Conservation (phyloP, 2,888 invertebrate species). For the Abrostola triplasia region DNA sequence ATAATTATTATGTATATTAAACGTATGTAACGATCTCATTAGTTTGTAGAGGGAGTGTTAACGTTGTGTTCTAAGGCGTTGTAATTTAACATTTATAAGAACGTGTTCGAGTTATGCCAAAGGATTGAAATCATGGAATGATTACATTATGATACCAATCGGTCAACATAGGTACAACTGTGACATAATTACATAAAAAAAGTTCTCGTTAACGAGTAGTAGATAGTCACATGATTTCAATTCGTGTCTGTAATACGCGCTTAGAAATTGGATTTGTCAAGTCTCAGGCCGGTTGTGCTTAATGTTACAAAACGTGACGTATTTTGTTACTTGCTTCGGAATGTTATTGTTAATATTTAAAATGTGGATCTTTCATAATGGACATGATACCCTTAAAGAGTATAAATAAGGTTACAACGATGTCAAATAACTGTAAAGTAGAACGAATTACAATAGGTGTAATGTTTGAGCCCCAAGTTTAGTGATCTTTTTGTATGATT, state of each 20-base stretch:
- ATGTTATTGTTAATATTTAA: constrained; percentile 28
- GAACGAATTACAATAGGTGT: constrained; percentile 34
- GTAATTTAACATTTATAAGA: constrained; percentile 3
- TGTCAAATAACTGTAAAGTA: constrained; percentile 38
- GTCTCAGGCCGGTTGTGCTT: constrained; percentile 53
- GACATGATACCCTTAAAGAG: constrained; percentile 17
- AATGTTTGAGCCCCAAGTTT: constrained; percentile 33
- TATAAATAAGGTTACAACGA: constrained; percentile 32
- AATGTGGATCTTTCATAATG: constrained; percentile 22
- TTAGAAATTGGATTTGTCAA: constrained; percentile 17
- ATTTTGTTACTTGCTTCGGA: constrained; percentile 31
- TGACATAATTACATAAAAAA: no score
- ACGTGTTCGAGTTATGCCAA: background rate
- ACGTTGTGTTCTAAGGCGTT: constrained; percentile 33
- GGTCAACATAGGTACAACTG: no score
- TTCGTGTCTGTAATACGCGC: constrained; percentile 3
- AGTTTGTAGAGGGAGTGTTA: constrained; percentile 40
- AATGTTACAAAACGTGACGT: constrained; percentile 26
- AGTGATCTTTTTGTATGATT: constrained; percentile 14
- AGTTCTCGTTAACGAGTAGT: no score
- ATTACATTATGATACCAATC: background rate
- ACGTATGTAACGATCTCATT: constrained; percentile 15
- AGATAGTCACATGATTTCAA: constrained; percentile 25
- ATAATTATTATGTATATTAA: constrained; percentile 16
- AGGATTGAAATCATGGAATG: background rate